phyloP scores from a whole-genome alignment of 2,797 vertebrate genomes.

The Propithecus perrieri region DNA sequence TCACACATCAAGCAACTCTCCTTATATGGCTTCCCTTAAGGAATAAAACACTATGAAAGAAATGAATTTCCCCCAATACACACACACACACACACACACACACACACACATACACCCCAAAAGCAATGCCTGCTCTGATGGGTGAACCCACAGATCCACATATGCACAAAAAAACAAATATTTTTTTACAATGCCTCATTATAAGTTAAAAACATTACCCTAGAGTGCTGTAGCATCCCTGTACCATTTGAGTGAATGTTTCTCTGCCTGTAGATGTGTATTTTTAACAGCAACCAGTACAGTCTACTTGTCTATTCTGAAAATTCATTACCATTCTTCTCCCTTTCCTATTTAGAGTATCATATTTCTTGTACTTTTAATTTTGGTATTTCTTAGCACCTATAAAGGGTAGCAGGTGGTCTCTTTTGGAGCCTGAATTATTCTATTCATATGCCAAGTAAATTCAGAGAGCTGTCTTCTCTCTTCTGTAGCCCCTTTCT shows the following conservation, averaged over 20 bases:
- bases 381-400: constrained; percentile 73
- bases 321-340: constrained; percentile 65
- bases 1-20: not conserved
- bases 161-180: not conserved
- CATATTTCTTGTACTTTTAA: constrained; percentile 64
- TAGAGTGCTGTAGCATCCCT: not conserved
- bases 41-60: not conserved
- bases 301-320: constrained; percentile 60
- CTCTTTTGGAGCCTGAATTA: constrained; percentile 58
- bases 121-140: not conserved
- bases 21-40: not conserved
- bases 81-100: not conserved
- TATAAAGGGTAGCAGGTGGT: constrained; percentile 75
- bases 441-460: constrained; percentile 46
- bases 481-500: not conserved
- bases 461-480: constrained; percentile 52
- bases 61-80: not conserved
- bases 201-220: constrained; percentile 35
- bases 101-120: not conserved
- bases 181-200: constrained; percentile 37
- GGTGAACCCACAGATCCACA: not conserved
- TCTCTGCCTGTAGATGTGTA: constrained; percentile 32
- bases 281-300: constrained; percentile 69
- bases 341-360: constrained; percentile 64
- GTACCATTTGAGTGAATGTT: not conserved